Conservation (phyloP, 1,140 invertebrate genomes). For the Papilio dardanus region DNA sequence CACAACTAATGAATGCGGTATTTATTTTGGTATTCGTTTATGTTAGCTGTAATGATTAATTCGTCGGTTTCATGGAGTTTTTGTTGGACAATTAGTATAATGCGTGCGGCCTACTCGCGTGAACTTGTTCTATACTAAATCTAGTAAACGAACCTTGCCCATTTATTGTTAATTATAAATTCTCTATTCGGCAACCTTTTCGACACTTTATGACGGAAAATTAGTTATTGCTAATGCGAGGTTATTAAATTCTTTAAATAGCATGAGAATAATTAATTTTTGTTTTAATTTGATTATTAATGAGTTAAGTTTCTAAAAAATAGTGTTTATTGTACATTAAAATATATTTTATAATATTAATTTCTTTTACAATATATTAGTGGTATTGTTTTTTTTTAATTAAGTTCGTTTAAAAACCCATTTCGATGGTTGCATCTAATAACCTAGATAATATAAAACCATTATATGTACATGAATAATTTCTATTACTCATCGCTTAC, state of each 20-base stretch:
- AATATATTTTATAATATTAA: neutral
- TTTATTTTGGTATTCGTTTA: slow-evolving; percentile 61
- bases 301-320: neutral
- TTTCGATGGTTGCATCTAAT: neutral
- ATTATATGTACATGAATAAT: neutral
- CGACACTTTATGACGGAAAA: slow-evolving; percentile 33
- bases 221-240: slow-evolving; percentile 25
- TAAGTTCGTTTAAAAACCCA: neutral
- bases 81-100: slow-evolving; percentile 67
- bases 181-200: slow-evolving; percentile 31
- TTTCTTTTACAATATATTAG: too few species aligned
- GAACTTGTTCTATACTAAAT: slow-evolving; percentile 51
- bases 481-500: neutral
- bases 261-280: slow-evolving; percentile 1
- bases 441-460: neutral
- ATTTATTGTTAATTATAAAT: slow-evolving; percentile 57
- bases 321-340: too few species aligned
- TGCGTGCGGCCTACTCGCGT: slow-evolving; percentile 56
- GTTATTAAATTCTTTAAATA: slow-evolving; percentile 12
- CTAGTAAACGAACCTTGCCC: slow-evolving; percentile 54
- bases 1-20: slow-evolving; percentile 55
- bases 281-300: neutral
- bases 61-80: slow-evolving; percentile 68
- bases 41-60: slow-evolving; percentile 65
- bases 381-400: neutral